Base-by-base conservation (phyloP, 2,888 invertebrate genomes). In the Pasiphila rectangulata region DNA sequence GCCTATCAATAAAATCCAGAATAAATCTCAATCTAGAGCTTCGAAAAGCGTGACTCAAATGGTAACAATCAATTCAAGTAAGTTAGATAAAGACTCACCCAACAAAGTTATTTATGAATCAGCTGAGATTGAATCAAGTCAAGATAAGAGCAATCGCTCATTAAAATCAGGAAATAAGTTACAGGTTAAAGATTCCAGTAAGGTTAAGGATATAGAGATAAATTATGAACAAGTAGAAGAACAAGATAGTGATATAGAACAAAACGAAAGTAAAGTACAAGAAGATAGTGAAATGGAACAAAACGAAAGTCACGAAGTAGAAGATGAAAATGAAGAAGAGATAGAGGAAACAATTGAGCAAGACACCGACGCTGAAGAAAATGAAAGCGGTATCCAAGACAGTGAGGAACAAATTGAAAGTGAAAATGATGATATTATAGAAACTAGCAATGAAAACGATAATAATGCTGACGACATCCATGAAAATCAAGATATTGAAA, bases 391-490 rank as follows among this genome's bases (percentile, higher is more conserved):
- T n/a, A n/a, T n/a, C n/a, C n/a, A n/a, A n/a, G n/a, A n/a, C n/a
- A 37, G 23, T 41, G 21, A 35, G 45, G 44, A 42, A 4, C 39
- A 52, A 25, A 38, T 46, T 36, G 37, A 50, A 38, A 39, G 29
- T 13, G 23, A 48, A n/a, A n/a, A n/a, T n/a, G n/a, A n/a, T n/a
- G n/a, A n/a, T n/a, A n/a, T n/a, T n/a, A n/a, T n/a, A n/a, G n/a
- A n/a, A n/a, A n/a, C n/a, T n/a, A n/a, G n/a, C n/a, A n/a, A n/a
- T n/a, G n/a, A n/a, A n/a, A n/a, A n/a, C n/a, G n/a, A n/a, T n/a
- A n/a, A n/a, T n/a, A n/a, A n/a, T n/a, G n/a, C n/a, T n/a, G n/a
- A n/a, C n/a, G n/a, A n/a, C n/a, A n/a, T n/a, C n/a, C n/a, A n/a
- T n/a, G n/a, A n/a, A n/a, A n/a, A n/a, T n/a, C n/a, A n/a, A n/a